Base-by-base conservation (phyloP, 1,140 invertebrate genomes). In the Trichoplusia ni region DNA sequence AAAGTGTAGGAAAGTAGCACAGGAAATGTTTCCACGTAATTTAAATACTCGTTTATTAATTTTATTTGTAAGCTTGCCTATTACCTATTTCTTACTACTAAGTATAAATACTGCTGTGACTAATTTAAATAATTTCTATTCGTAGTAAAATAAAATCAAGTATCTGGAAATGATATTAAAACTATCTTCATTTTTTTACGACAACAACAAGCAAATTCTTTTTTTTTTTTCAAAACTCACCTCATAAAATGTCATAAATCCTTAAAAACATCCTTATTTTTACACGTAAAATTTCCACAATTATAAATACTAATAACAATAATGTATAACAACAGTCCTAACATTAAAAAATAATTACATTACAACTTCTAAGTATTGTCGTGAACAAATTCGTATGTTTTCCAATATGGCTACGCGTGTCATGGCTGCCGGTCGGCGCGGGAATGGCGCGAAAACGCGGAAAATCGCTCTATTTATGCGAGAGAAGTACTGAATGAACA, bases 401-500 rank as follows among this genome's bases (percentile, higher is more conserved):
- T 16, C 14, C 46, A 64, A 60, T 2, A 59, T 54, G 42, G 40
- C 63, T 8, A 14, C 40, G 23, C 29, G 61, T 56, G 14, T 31
- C 62, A 58, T 63, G 37, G 44, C 46, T 27, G 72, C 47, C 40
- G 42, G 38, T 31, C 37, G 37, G 8, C 27, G 63, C 40, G 54
- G 19, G 63, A 76, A 76, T 76, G 70, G 64, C 73, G 67, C 47
- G 67, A 63, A 70, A 67, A 29, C 18, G 25, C 19, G 14, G 25
- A 51, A 46, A 49, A 64, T 58, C 38, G 13, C 38, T 35, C 40
- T 67, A 72, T 76, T 69, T 73, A 73, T 76, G 37, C 54, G 5
- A 27, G 33, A 27, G 19, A 44, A 35, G 9, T 54, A 14, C 21
- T 59, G 49, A 67, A 67, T 67, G 64, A 56, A 59, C 23, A 25